Conservation (phyloP, 1,140 invertebrate genomes). For the Saccostrea glomerata region DNA sequence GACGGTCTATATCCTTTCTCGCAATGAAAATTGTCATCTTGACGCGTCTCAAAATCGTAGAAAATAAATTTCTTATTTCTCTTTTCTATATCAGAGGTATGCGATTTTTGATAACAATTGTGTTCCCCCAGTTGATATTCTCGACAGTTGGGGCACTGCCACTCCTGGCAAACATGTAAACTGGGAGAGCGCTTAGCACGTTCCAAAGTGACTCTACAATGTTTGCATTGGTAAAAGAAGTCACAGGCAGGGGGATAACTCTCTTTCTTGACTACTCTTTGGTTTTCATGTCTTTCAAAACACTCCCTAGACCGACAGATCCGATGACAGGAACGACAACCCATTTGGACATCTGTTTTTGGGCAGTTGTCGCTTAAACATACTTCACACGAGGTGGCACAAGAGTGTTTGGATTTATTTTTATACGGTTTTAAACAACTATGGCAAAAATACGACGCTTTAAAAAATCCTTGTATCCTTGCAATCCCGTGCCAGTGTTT, state of each 20-base stretch:
- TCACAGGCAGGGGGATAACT: neutral
- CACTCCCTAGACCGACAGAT: neutral
- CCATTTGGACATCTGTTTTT: no score
- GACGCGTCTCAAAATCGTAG: constrained; percentile 49
- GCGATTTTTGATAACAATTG: neutral
- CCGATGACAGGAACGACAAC: no score
- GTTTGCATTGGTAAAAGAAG: neutral
- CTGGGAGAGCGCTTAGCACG: neutral
- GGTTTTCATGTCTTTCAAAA: neutral
- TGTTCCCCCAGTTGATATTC: neutral
- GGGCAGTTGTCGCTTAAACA: no score
- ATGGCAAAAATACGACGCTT: no score
- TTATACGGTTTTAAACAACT: no score
- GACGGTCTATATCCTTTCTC: neutral
- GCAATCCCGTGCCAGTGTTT: no score
- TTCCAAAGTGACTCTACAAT: neutral
- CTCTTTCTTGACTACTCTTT: neutral
- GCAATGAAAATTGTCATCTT: constrained; percentile 36
- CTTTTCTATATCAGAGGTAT: neutral
- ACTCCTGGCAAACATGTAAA: neutral
- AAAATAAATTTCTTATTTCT: constrained; percentile 44
- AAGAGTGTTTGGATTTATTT: no score
- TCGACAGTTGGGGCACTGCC: neutral
- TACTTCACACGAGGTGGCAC: no score
- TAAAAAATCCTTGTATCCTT: no score